Conservation (phyloP, 2,113 vertebrate genomes). For the Engystomops pustulosus region DNA sequence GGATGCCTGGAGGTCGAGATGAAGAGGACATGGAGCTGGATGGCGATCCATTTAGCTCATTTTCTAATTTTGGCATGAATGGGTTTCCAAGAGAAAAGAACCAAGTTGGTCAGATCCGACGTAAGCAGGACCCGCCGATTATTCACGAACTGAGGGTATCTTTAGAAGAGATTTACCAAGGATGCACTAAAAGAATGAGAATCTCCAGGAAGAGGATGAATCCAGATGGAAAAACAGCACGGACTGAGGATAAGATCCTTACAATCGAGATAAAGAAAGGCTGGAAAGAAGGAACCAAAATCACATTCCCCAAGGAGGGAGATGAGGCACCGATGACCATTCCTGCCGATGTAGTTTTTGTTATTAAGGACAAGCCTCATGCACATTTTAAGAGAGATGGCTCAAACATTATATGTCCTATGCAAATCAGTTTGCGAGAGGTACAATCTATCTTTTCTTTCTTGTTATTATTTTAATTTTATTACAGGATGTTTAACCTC, state of each 20-base stretch:
- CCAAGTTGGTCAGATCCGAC: conserved; percentile 81
- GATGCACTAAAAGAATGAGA: conserved; percentile 96
- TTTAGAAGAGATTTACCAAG: conserved; percentile 93
- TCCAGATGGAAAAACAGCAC: conserved; percentile 88
- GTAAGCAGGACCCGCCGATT: conserved; percentile 94
- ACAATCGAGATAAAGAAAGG: conserved; percentile 96
- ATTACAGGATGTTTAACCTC: too few species aligned
- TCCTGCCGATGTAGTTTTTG: conserved; percentile 95
- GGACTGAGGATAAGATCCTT: conserved; percentile 96
- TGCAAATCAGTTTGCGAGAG: conserved; percentile 92
- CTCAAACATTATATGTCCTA: conserved; percentile 93
- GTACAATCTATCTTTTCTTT: conserved; percentile 71
- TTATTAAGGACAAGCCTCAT: conserved; percentile 98
- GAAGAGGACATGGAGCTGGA: conserved; percentile 97
- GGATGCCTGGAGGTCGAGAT: conserved; percentile 86
- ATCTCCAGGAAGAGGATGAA: conserved; percentile 95
- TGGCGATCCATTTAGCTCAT: conserved; percentile 90
- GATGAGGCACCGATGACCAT: conserved; percentile 92
- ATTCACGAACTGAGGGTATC: conserved; percentile 94
- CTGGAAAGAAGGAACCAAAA: conserved; percentile 99
- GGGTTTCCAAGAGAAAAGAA: conserved; percentile 93
- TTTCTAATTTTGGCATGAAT: conserved; percentile 91
- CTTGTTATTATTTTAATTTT: neutral
- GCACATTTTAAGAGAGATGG: conserved; percentile 93
- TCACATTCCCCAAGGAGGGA: conserved; percentile 95